Evolutionary conservation across 2,888 invertebrate genomes (phyloP).

Genomic region (Rhyacophila evoluta): DNA sequence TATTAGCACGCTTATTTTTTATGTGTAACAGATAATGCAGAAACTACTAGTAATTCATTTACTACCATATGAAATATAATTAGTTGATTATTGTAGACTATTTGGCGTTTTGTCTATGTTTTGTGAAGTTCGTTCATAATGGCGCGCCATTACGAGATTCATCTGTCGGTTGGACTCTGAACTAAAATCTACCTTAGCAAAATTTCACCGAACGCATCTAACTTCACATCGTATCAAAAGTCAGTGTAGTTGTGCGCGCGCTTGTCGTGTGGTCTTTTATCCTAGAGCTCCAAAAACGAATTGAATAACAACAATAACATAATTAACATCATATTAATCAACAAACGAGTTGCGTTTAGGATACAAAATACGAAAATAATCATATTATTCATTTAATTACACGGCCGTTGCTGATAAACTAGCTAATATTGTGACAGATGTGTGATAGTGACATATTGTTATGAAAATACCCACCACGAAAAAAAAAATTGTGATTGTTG

Average conservation of each 20-base stretch:
- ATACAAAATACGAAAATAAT: not conserved
- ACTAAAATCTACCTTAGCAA: not conserved
- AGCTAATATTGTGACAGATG: conserved; percentile 6
- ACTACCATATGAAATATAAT: no score
- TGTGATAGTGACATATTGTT: conserved; percentile 11
- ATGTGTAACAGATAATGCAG: no score
- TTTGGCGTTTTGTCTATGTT: no score
- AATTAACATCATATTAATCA: not conserved
- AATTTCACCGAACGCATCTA: not conserved
- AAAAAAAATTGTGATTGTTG: conserved; percentile 43
- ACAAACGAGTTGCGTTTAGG: conserved; percentile 5
- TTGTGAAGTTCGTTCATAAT: conserved; percentile 1
- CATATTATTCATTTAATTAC: not conserved
- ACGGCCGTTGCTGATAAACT: not conserved
- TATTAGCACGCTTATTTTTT: no score
- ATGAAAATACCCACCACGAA: not conserved
- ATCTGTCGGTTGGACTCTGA: not conserved
- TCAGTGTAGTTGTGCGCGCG: conserved; percentile 19
- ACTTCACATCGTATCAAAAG: not conserved
- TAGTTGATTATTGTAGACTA: no score
- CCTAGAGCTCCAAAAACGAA: conserved; percentile 5
- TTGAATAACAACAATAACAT: not conserved
- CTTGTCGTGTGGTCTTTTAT: conserved; percentile 7
- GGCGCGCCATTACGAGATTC: not conserved
- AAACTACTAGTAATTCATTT: no score